Evolutionary conservation across 2,113 vertebrate genomes (phyloP).

Genomic region (Chloroceryle aenea): DNA sequence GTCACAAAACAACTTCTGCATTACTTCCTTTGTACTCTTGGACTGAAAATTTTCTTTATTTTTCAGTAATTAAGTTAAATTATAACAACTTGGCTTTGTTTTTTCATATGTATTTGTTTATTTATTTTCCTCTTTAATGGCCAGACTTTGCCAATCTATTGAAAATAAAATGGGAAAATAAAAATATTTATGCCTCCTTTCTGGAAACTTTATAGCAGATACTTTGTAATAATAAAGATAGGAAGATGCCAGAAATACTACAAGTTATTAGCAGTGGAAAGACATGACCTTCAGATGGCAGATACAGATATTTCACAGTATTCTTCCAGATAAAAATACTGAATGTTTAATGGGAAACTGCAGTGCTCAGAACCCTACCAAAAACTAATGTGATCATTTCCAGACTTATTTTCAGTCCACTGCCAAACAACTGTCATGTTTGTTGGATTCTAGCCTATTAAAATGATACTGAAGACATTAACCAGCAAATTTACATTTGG

Average conservation of each 20-base stretch:
- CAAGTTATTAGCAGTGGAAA: neutral
- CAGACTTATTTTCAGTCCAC: neutral
- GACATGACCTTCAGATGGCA: neutral
- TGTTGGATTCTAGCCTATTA: neutral
- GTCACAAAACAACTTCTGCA: neutral
- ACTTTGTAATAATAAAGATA: neutral
- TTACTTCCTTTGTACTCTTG: neutral
- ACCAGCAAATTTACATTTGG: neutral
- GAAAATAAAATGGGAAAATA: neutral
- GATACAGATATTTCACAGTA: neutral
- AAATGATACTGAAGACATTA: neutral
- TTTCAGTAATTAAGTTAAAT: neutral
- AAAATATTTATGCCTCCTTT: neutral
- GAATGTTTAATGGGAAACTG: neutral
- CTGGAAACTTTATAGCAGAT: neutral
- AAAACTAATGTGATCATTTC: neutral
- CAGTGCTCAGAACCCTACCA: neutral
- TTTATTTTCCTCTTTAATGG: neutral
- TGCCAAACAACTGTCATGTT: neutral
- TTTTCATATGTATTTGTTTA: neutral
- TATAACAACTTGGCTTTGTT: neutral
- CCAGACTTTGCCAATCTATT: neutral
- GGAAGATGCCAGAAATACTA: neutral
- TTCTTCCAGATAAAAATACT: neutral
- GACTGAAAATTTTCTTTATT: neutral